Conservation (phyloP, 2,113 vertebrate genomes). For the Nanorana parkeri region DNA sequence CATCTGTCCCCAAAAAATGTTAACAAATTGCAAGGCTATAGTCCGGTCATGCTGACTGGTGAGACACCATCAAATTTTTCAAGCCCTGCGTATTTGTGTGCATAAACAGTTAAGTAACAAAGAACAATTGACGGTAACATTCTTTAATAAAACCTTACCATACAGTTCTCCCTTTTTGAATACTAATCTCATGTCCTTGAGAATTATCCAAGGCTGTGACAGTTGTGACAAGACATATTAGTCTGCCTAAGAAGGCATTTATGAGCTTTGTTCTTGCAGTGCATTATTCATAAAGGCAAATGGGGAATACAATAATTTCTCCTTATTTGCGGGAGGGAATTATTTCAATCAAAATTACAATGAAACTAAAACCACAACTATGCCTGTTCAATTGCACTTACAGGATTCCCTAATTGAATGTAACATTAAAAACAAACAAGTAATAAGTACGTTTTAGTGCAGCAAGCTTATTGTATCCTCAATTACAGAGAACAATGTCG, state of each 20-base stretch:
- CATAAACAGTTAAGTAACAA: conserved; percentile 18
- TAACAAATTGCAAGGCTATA: too few relatives aligned
- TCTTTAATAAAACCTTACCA: conserved; percentile 25
- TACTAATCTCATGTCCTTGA: conserved; percentile 32
- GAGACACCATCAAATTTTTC: too few relatives aligned
- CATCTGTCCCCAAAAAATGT: too few relatives aligned
- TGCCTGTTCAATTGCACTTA: conserved; percentile 30
- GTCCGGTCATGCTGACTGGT: too few relatives aligned
- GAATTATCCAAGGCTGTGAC: conserved; percentile 31
- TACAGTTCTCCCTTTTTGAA: conserved; percentile 21
- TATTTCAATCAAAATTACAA: conserved; percentile 24
- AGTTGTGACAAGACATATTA: conserved; percentile 50
- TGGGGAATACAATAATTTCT: conserved; percentile 17
- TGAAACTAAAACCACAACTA: conserved; percentile 8
- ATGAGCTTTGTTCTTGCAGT: conserved; percentile 23
- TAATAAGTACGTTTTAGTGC: conserved; percentile 20
- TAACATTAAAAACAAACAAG: conserved; percentile 22
- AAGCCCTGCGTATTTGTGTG: too few relatives aligned
- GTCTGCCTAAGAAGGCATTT: not conserved
- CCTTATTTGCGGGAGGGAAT: not conserved
- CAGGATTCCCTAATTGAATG: conserved; percentile 18
- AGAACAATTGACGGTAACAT: conserved; percentile 49
- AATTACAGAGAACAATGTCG: not conserved
- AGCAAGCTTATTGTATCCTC: conserved; percentile 17
- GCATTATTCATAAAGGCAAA: conserved; percentile 22